Conservation (phyloP, 2,113 vertebrate species). For the Calidris pugnax region DNA sequence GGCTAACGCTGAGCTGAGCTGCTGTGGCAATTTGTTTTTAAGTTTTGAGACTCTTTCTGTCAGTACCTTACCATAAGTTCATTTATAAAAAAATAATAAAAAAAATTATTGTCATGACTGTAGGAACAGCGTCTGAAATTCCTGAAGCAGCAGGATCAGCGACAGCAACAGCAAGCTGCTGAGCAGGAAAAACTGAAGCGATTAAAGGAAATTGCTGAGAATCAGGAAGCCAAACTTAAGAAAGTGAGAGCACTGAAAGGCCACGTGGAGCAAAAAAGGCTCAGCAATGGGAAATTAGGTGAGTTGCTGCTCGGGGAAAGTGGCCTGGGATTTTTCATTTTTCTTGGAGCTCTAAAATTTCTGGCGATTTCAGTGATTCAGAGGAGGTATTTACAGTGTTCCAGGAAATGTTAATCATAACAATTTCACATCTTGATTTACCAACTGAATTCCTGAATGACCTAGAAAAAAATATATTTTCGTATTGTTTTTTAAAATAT, state of each 20-base stretch:
- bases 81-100: background rate
- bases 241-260: conserved; percentile 93
- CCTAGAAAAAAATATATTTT: background rate
- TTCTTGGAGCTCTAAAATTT: background rate
- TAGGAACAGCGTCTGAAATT: conserved; percentile 93
- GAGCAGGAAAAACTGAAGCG: conserved; percentile 93
- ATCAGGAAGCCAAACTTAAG: conserved; percentile 92
- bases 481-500: background rate
- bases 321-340: background rate
- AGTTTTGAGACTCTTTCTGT: background rate
- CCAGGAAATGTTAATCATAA: background rate
- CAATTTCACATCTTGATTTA: background rate
- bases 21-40: background rate
- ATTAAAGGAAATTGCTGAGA: conserved; percentile 91
- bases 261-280: conserved; percentile 95
- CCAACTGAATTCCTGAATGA: background rate
- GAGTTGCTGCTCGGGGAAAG: conserved; percentile 18
- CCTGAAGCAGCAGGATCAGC: conserved; percentile 92
- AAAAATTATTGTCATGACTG: background rate
- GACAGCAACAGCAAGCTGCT: conserved; percentile 87
- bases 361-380: background rate
- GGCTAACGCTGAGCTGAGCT: background rate
- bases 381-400: background rate
- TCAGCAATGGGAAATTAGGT: conserved; percentile 95
- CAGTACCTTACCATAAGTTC: background rate